A percentile compares a stretch with the other conserved stretches of the same genome.
Conservation (phyloP, 2,797 vertebrate species). For the Tapirus indicus region DNA sequence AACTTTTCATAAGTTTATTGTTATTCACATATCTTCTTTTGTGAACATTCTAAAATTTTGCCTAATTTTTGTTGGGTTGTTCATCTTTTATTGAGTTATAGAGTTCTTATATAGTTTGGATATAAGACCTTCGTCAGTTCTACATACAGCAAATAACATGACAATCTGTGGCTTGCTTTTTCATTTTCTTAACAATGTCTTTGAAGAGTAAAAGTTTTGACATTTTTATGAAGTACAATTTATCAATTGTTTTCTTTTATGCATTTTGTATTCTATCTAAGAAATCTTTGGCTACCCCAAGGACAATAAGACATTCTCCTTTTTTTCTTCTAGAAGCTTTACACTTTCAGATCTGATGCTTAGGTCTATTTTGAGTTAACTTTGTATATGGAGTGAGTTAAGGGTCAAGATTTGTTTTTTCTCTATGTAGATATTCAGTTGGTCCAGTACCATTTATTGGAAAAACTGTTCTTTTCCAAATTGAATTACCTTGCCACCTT, state of each 20-base stretch:
- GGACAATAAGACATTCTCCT: neutral
- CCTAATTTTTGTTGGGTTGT: neutral
- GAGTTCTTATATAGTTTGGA: neutral
- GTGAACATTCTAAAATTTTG: neutral
- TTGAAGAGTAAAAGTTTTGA: neutral
- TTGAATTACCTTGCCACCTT: neutral
- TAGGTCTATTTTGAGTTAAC: neutral
- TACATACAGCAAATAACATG: neutral
- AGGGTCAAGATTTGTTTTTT: neutral
- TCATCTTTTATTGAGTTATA: neutral
- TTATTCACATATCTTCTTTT: neutral
- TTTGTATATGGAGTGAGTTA: neutral
- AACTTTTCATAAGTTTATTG: neutral
- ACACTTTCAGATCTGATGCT: neutral
- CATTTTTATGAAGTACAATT: neutral
- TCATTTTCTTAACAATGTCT: neutral
- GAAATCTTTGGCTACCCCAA: neutral
- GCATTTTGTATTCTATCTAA: neutral
- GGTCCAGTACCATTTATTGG: neutral
- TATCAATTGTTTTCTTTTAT: neutral
- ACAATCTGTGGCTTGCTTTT: neutral
- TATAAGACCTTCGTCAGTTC: neutral
- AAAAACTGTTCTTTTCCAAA: neutral
- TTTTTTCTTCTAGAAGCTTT: neutral
- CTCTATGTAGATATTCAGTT: neutral